These are phyloP conservation scores for Barypeithes pellucidus DNA, from an alignment of 2,888 invertebrate species.

Conservation along the genomic window DNA sequence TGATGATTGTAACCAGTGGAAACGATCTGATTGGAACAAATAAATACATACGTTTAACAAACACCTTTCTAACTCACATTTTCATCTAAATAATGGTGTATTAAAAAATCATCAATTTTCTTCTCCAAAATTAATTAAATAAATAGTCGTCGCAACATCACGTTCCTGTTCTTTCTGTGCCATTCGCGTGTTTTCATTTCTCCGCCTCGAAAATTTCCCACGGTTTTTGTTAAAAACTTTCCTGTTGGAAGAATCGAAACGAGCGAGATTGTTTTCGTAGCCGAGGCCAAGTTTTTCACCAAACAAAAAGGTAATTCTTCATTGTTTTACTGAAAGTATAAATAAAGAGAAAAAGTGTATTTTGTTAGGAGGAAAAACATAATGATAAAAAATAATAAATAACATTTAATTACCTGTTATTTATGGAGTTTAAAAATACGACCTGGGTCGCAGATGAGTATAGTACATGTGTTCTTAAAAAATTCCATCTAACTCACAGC, in stretches of 20 bases:
- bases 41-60: too few relatives aligned
- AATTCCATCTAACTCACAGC: too few relatives aligned
- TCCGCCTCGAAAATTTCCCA: constrained; percentile 6
- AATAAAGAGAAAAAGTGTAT: background rate
- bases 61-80: too few relatives aligned
- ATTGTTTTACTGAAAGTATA: constrained; percentile 13
- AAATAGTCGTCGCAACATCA: constrained; percentile 7
- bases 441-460: too few relatives aligned
- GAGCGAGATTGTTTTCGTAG: constrained; percentile 18
- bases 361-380: background rate
- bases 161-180: constrained; percentile 7
- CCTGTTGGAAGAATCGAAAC: constrained; percentile 11
- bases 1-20: too few relatives aligned
- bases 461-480: too few relatives aligned
- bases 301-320: constrained; percentile 20
- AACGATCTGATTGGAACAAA: too few relatives aligned
- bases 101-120: constrained; percentile 2
- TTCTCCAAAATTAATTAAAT: constrained; percentile 7
- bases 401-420: too few relatives aligned
- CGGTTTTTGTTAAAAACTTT: constrained; percentile 25
- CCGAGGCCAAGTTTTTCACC: constrained; percentile 18
- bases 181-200: constrained; percentile 24
- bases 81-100: background rate
- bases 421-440: too few relatives aligned
- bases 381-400: background rate